Conservation (phyloP, 2,113 vertebrate species). For the Ceyx melanurus region DNA sequence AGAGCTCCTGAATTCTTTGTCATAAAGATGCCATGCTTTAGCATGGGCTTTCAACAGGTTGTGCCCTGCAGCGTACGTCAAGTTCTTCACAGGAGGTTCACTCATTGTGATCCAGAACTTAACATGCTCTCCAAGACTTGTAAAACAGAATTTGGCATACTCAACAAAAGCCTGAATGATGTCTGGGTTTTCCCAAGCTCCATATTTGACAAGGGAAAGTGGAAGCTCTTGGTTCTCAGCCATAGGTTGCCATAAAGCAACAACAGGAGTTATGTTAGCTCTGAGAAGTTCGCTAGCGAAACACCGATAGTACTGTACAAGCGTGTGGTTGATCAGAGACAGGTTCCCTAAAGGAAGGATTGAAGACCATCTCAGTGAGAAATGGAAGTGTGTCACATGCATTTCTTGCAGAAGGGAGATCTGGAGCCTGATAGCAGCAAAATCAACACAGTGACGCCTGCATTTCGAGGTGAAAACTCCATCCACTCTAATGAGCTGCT, state of each 20-base stretch:
- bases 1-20: slow-evolving; percentile 80
- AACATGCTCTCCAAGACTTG: slow-evolving; percentile 82
- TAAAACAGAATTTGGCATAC: slow-evolving; percentile 90
- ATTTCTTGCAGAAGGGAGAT: slow-evolving; percentile 81
- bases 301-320: slow-evolving; percentile 89
- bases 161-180: slow-evolving; percentile 84
- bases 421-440: slow-evolving; percentile 85
- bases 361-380: slow-evolving; percentile 91
- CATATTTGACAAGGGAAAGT: slow-evolving; percentile 70
- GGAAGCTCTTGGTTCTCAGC: slow-evolving; percentile 84
- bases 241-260: slow-evolving; percentile 90
- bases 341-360: slow-evolving; percentile 85
- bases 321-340: slow-evolving; percentile 80
- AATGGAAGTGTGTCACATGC: slow-evolving; percentile 89
- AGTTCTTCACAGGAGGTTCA: slow-evolving; percentile 84
- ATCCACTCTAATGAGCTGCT: slow-evolving; percentile 83
- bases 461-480: slow-evolving; percentile 70
- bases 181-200: slow-evolving; percentile 87
- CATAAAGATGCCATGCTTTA: slow-evolving; percentile 86
- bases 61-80: slow-evolving; percentile 85
- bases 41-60: slow-evolving; percentile 91
- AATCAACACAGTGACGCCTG: slow-evolving; percentile 84
- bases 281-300: slow-evolving; percentile 84
- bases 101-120: slow-evolving; percentile 95
- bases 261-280: slow-evolving; percentile 89